These are phyloP conservation scores for Todiramphus chloris DNA, from an alignment of 2,113 vertebrate species.

Conservation along the genomic window DNA sequence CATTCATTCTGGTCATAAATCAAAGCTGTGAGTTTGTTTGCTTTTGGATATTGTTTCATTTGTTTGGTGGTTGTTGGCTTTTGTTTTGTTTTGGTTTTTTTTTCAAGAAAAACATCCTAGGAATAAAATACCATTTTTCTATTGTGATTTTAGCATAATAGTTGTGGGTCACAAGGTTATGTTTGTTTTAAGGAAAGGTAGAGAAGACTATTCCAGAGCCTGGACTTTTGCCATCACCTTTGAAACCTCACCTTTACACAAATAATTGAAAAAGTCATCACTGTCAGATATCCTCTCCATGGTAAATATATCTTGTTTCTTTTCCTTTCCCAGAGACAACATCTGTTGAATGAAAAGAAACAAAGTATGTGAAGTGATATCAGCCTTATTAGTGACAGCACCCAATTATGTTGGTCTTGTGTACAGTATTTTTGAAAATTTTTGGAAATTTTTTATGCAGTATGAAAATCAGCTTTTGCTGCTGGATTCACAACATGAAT, in stretches of 20 bases:
- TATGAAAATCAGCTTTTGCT: not conserved
- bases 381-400: not conserved
- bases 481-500: not conserved
- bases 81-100: not conserved
- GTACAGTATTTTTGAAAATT: not conserved
- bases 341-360: not conserved
- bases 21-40: not conserved
- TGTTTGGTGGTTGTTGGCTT: not conserved
- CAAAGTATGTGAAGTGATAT: not conserved
- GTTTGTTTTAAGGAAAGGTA: not conserved
- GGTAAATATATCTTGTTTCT: not conserved
- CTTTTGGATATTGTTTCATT: not conserved
- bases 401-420: not conserved
- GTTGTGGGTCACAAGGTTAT: not conserved
- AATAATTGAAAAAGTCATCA: not conserved
- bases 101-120: not conserved
- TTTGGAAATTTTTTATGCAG: not conserved
- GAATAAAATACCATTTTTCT: not conserved
- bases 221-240: not conserved
- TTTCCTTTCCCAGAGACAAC: not conserved
- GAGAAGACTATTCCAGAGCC: not conserved
- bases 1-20: not conserved
- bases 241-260: not conserved
- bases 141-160: not conserved
- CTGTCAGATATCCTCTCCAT: not conserved